Evolutionary conservation across 2,113 vertebrate genomes (phyloP).

Genomic region (Xiphorhynchus elegans): DNA sequence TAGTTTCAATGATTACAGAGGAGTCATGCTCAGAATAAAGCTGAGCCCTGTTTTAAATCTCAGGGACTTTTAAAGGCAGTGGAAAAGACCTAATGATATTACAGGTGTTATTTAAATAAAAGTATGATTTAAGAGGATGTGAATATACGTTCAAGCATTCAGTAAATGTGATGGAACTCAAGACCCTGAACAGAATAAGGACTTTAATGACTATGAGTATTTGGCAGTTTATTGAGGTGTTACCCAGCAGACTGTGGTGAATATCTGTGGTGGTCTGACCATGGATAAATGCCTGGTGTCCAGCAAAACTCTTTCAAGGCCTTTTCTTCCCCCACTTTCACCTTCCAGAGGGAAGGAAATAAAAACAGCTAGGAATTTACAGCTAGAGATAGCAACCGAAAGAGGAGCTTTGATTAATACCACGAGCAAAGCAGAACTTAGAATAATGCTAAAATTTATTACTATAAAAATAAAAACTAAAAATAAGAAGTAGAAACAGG

Average conservation of each 20-base stretch:
- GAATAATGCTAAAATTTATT: too few species aligned
- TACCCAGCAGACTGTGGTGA: not conserved
- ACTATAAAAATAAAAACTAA: too few species aligned
- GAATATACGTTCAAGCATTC: not conserved
- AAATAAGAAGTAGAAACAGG: too few species aligned
- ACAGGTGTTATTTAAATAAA: not conserved
- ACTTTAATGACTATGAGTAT: not conserved
- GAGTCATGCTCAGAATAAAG: not conserved
- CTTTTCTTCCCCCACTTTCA: too few species aligned
- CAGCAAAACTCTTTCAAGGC: too few species aligned
- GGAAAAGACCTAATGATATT: conserved; percentile 5
- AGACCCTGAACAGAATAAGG: not conserved
- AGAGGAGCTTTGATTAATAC: too few species aligned
- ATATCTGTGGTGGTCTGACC: not conserved
- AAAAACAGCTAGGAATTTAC: too few species aligned
- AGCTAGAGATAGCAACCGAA: too few species aligned
- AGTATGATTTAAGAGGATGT: not conserved
- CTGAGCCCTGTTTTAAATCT: not conserved
- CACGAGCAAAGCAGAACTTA: too few species aligned
- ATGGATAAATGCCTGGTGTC: too few species aligned
- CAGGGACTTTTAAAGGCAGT: not conserved
- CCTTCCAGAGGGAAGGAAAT: too few species aligned
- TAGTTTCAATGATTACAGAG: not conserved
- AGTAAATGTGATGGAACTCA: not conserved
- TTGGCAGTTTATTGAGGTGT: not conserved